These are phyloP conservation scores for Pithys albifrons DNA, from an alignment of 2,113 vertebrate genomes.

Conservation along the genomic window DNA sequence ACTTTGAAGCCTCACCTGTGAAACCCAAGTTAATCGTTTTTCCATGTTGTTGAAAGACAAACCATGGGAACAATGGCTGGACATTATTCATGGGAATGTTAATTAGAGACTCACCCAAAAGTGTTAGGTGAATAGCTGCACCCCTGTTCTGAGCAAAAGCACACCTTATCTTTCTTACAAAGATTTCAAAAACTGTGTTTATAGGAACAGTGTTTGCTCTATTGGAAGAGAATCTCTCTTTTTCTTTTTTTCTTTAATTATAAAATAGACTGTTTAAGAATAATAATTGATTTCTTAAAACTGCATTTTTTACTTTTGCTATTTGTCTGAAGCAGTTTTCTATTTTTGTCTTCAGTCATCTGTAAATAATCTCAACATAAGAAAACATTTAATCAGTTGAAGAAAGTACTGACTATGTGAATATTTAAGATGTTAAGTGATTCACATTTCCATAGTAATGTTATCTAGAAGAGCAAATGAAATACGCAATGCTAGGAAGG, in stretches of 20 bases:
- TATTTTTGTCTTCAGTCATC: not conserved
- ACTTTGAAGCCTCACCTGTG: not conserved
- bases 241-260: not conserved
- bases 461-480: not conserved
- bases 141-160: not conserved
- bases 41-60: not conserved
- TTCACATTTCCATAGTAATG: not conserved
- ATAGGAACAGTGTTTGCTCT: not conserved
- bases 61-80: not conserved
- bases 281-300: conserved; percentile 25
- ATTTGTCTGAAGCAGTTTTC: not conserved
- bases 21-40: not conserved
- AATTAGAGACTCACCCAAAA: not conserved
- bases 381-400: not conserved
- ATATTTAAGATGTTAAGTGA: not conserved
- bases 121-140: not conserved
- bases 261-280: not conserved
- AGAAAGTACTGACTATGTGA: not conserved
- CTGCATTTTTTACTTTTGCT: not conserved
- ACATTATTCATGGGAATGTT: not conserved
- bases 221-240: not conserved
- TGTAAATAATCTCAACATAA: not conserved
- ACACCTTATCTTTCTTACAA: not conserved
- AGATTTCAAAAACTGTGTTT: not conserved
- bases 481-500: not conserved